Base-by-base conservation (phyloP, 2,888 invertebrate genomes). In the Aspidiotus destructor region DNA sequence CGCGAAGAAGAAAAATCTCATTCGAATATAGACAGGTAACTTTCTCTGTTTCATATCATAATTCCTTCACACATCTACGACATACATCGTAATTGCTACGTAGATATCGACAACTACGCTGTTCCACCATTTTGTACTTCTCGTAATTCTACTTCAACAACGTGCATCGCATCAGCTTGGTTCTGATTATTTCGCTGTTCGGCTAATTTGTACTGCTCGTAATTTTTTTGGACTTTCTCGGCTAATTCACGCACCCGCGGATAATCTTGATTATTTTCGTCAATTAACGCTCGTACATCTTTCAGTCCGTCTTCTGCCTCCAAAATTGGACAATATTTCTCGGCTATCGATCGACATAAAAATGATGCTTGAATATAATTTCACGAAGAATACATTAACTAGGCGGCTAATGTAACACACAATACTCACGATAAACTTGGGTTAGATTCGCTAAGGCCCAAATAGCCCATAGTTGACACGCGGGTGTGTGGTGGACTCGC, bases 371-470 rank as follows among this genome's bases (percentile, higher is more conserved):
- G n/a, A 48, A 8, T 11, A 10, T 42, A 41, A 16, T 41, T 58
- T 42, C 28, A 42, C 40, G 42, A 15, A 55, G 11, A 28, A 48
- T 54, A n/a, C 9, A 28, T 9, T 11, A 16, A 13, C 11, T 55
- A 60, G 42, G 48, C 6, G 48, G n/a, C 2, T 48, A 3, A 17
- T 40, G 17, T 65, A 60, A 28, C 44, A 69, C 55, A 10, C 28
- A 55, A 65, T 28, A 87, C 89, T 86, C 79, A 90, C 92, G 89
- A 77, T 93, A 92, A 41, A 94, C 91, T 70, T 84, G 87, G 61
- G 97, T 98, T 71, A 98, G 84, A 80, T 98, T 98, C 62, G 96
- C 95, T 70, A 98, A 81, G 0, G 97, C 97, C 97, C 97, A 98
- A 8, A 90, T 88, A 3, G 96, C 95, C 97, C 97, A 97, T 77